Evolutionary conservation across 2,888 invertebrate genomes (phyloP).

Genomic region (Ctenicera cuprea): DNA sequence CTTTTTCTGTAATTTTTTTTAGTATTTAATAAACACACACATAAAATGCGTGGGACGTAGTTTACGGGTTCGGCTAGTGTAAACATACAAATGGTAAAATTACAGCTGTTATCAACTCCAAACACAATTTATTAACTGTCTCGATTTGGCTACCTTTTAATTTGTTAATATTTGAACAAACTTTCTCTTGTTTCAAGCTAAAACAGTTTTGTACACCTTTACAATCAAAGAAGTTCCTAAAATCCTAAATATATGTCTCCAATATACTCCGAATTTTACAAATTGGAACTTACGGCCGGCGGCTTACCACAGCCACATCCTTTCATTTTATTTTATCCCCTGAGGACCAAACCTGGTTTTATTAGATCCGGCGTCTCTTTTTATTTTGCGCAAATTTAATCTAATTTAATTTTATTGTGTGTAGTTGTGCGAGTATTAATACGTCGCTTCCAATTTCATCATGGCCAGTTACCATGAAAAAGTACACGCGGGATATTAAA

Average conservation of each 20-base stretch:
- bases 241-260: conserved; percentile 44
- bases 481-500: conserved; percentile 11
- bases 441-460: background rate
- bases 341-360: conserved; percentile 33
- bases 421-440: background rate
- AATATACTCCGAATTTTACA: conserved; percentile 61
- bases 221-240: conserved; percentile 30
- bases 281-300: conserved; percentile 64
- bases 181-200: too few species aligned
- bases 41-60: too few species aligned
- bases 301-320: conserved; percentile 58
- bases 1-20: too few species aligned
- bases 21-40: too few species aligned
- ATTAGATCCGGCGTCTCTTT: conserved; percentile 40
- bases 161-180: too few species aligned
- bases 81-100: too few species aligned
- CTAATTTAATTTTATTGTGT: conserved; percentile 36
- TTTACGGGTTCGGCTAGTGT: too few species aligned
- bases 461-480: background rate
- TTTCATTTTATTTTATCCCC: conserved; percentile 56
- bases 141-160: too few species aligned
- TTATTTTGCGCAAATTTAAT: conserved; percentile 33
- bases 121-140: too few species aligned
- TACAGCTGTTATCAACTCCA: too few species aligned
- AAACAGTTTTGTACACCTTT: background rate